A percentile compares a stretch with the other conserved stretches of the same genome.
These are phyloP conservation scores for Phyllotis vaccarum DNA, from an alignment of 2,797 vertebrate genomes.

Conservation along the genomic window DNA sequence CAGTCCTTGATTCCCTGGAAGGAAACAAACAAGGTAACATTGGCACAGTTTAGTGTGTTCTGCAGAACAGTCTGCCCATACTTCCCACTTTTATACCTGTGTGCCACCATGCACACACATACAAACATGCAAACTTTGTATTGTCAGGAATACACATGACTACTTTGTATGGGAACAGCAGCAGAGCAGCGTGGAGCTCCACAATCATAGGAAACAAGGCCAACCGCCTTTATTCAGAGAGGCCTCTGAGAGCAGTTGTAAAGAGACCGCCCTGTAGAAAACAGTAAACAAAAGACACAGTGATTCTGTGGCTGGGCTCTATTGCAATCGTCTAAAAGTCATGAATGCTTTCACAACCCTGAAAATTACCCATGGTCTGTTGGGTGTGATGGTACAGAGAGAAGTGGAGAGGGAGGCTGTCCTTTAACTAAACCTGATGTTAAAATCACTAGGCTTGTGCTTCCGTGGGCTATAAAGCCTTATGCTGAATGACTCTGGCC, in stretches of 20 bases:
- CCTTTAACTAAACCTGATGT: not conserved
- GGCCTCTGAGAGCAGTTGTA: constrained; percentile 70
- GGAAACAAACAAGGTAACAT: constrained; percentile 76
- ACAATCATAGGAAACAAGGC: constrained; percentile 60
- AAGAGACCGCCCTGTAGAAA: constrained; percentile 37
- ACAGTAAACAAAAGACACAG: constrained; percentile 64
- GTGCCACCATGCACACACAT: not conserved
- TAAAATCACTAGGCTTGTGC: not conserved
- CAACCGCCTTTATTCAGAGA: constrained; percentile 74
- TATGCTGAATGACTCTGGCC: not conserved
- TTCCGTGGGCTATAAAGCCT: not conserved
- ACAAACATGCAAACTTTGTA: constrained; percentile 15
- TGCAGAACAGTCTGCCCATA: not conserved
- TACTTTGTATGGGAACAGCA: constrained; percentile 66
- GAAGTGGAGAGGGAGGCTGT: not conserved
- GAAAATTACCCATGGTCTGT: constrained; percentile 26
- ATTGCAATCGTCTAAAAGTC: constrained; percentile 33
- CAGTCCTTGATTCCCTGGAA: constrained; percentile 78
- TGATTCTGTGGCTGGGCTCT: constrained; percentile 38
- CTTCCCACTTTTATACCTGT: constrained; percentile 14
- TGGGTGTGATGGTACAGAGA: not conserved
- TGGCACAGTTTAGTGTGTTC: not conserved
- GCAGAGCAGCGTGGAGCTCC: constrained; percentile 42
- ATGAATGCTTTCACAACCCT: constrained; percentile 28
- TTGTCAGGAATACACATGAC: constrained; percentile 36